Evolutionary conservation across 2,888 invertebrate species (phyloP).

Genomic region (Formica aserva): DNA sequence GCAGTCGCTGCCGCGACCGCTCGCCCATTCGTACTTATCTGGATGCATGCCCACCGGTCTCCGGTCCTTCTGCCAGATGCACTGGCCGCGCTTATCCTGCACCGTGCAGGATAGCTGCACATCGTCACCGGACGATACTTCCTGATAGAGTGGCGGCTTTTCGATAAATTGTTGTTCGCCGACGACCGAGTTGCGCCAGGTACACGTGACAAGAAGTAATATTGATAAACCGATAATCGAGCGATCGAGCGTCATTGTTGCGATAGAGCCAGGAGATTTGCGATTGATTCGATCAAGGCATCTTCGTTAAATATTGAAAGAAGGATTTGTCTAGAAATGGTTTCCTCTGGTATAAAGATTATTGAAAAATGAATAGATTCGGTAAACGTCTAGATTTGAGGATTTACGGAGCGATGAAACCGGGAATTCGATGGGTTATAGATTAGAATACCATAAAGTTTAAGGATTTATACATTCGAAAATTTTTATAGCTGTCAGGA

Average conservation of each 20-base stretch:
- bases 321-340: neutral
- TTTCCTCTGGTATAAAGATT: neutral
- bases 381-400: neutral
- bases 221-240: neutral
- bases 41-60: conserved; percentile 94
- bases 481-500: neutral
- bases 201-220: conserved; percentile 1
- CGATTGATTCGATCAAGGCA: neutral
- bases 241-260: conserved; percentile 17
- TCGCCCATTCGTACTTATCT: conserved; percentile 96
- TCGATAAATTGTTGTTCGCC: conserved; percentile 93
- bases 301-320: neutral
- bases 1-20: conserved; percentile 91
- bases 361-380: neutral
- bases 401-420: neutral
- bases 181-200: neutral
- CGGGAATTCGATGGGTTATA: neutral
- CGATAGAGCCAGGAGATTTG: neutral
- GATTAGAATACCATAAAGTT: neutral
- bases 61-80: conserved; percentile 97
- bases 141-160: conserved; percentile 92
- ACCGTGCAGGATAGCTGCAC: conserved; percentile 93
- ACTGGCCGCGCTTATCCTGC: conserved; percentile 94
- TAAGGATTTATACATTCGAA: neutral
- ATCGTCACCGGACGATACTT: conserved; percentile 95